Base-by-base conservation (phyloP, 2,113 vertebrate species). In the Acrocephalus arundinaceus region DNA sequence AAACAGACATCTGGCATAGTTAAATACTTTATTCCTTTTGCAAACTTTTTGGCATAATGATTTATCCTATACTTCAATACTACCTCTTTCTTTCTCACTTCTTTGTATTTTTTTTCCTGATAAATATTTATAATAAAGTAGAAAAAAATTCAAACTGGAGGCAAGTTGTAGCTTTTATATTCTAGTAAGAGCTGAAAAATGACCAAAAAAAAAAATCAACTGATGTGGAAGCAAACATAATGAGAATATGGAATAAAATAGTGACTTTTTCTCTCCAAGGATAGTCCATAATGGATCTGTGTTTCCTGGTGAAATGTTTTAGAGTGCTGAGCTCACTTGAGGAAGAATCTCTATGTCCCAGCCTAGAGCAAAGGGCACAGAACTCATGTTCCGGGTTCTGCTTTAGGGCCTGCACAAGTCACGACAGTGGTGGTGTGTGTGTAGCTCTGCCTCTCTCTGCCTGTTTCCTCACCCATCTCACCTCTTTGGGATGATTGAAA, bases 111-210 rank as follows among this genome's bases (percentile, higher is more conserved):
- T 91, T 91, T 93, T 90, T 13, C 33, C 58, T 48, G 78, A 76
- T 77, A 91, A 96, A 96, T 95, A 72, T 67, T 92, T 43, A 87
- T 71, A 83, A 54, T 75, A 39, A 23, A 59, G 43, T 45, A 91
- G 35, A 91, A 94, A 89, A 93, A 77, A 80, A 71, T 71, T 65
- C 46, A 67, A 79, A 82, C 73, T 37, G 30, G 30, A 78, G 20
- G 41, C 48, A 70, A 48, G 71, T 80, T 97, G 49, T 87, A 65
- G 87, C 25, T 80, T 63, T 76, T 48, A 46, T 48, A 27, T 11
- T 94, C 24, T 37, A 86, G 49, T 62, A 82, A 94, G 43, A 92
- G 31, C 54, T 84, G 62, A 88, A 94, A 94, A n/a, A 83, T 24
- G 15, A 33, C 35, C 35, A 35, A 35, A 35, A 35, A 21, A 31